Evolutionary conservation across 2,888 invertebrate species (phyloP).

Genomic region (Sericinus montela): DNA sequence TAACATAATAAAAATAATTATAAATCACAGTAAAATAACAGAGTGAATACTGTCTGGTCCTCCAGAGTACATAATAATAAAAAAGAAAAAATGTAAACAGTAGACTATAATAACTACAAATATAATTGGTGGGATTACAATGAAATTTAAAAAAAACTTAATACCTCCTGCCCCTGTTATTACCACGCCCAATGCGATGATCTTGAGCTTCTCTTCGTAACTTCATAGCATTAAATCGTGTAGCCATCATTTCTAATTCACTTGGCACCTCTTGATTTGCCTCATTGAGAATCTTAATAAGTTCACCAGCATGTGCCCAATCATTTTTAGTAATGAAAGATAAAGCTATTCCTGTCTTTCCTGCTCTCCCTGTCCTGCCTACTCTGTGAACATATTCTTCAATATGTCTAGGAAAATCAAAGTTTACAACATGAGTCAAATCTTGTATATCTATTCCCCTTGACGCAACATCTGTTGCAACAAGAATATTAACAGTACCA

Average conservation of each 20-base stretch:
- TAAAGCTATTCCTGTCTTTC: constrained; percentile 89
- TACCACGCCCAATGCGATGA: constrained; percentile 53
- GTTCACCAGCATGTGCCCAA: constrained; percentile 89
- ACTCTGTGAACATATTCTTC: constrained; percentile 98
- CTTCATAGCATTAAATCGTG: constrained; percentile 84
- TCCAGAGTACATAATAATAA: neutral
- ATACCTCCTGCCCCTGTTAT: constrained; percentile 48
- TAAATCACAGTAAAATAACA: no score
- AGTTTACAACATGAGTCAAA: constrained; percentile 93
- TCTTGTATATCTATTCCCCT: constrained; percentile 95
- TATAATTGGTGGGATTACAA: no score
- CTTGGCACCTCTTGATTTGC: constrained; percentile 91
- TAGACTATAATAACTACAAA: neutral
- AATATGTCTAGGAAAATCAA: constrained; percentile 95
- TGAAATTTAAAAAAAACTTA: neutral
- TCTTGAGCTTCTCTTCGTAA: constrained; percentile 79
- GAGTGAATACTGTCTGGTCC: neutral
- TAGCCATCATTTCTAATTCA: constrained; percentile 87
- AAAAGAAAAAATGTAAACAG: neutral
- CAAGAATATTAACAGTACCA: constrained; percentile 88
- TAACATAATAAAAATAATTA: no score
- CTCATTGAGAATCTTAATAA: constrained; percentile 92
- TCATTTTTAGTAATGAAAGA: constrained; percentile 89
- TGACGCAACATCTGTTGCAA: constrained; percentile 97
- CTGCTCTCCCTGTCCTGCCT: constrained; percentile 97